A percentile compares a stretch with the other conserved stretches of the same genome.
phyloP scores from a whole-genome alignment of 64 coral and sea anemone genomes.

The Astreopora myriophthalma region DNA sequence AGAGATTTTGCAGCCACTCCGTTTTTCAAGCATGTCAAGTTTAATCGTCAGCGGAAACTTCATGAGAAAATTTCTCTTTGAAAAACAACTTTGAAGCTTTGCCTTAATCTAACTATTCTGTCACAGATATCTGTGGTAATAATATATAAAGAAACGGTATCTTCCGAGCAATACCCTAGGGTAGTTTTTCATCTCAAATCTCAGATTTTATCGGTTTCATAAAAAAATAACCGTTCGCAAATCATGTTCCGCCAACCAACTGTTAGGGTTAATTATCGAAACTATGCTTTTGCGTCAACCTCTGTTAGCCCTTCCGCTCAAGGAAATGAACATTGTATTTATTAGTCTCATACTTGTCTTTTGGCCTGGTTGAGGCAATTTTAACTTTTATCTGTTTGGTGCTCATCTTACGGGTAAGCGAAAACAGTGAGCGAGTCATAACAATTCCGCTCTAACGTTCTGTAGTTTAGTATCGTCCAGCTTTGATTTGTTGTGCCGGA shows the following conservation, averaged over 20 bases:
- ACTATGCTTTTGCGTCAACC: not conserved
- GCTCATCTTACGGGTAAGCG: too few relatives aligned
- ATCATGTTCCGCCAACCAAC: not conserved
- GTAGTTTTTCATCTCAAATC: not conserved
- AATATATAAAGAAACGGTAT: not conserved
- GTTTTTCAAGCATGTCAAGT: not conserved
- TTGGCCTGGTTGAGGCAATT: not conserved
- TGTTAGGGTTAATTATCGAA: slow-evolving; percentile 21
- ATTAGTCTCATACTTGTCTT: not conserved
- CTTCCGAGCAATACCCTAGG: not conserved
- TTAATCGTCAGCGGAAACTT: too few relatives aligned
- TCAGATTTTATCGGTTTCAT: not conserved
- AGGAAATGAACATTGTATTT: slow-evolving; percentile 15
- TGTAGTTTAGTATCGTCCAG: too few relatives aligned
- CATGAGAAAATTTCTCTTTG: not conserved
- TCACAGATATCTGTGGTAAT: not conserved
- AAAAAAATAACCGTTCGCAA: not conserved
- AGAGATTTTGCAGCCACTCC: not conserved
- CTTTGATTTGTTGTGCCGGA: too few relatives aligned
- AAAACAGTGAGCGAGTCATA: too few relatives aligned
- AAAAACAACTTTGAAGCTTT: not conserved
- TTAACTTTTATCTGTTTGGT: not conserved
- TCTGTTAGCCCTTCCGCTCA: not conserved
- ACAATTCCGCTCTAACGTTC: too few relatives aligned
- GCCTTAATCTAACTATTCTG: not conserved